A percentile compares a stretch with the other conserved stretches of the same genome.
Evolutionary conservation across 2,113 vertebrate genomes (phyloP).

Genomic region (Psilopogon haemacephalus): DNA sequence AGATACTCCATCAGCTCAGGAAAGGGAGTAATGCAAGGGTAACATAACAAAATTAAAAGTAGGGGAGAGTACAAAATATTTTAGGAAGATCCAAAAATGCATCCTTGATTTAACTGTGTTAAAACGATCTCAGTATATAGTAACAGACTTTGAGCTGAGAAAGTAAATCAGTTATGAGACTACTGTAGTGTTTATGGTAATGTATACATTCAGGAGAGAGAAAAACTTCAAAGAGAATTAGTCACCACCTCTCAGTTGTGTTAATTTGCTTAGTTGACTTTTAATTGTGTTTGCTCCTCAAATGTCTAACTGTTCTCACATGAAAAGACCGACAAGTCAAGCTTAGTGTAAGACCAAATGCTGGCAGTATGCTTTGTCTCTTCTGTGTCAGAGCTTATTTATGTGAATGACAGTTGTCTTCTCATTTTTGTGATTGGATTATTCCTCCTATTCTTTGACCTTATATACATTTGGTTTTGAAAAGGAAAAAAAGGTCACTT

Average conservation of each 20-base stretch:
- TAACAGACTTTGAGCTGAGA: not conserved
- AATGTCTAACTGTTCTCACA: not conserved
- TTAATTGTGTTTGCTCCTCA: not conserved
- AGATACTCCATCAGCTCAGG: not conserved
- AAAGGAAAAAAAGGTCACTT: not conserved
- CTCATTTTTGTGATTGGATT: not conserved
- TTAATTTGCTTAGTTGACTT: not conserved
- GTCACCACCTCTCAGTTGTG: not conserved
- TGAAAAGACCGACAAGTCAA: not conserved
- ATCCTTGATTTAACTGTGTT: not conserved
- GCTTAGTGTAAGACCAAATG: not conserved
- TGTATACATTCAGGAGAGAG: not conserved
- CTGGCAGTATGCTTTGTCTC: not conserved
- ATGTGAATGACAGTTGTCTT: not conserved
- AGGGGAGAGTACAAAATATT: not conserved
- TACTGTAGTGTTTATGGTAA: not conserved
- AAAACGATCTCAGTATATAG: not conserved
- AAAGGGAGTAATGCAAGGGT: not conserved
- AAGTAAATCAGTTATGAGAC: not conserved
- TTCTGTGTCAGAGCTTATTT: not conserved
- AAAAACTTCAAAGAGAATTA: conserved; percentile 19
- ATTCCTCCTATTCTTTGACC: not conserved
- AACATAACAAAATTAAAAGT: not conserved
- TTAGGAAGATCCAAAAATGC: not conserved
- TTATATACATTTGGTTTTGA: not conserved